Percentiles rank a stretch among this genome's conserved stretches.
These are phyloP conservation scores for Carpatolechia fugitivella DNA, from an alignment of 2,888 invertebrate genomes.

Conservation along the genomic window DNA sequence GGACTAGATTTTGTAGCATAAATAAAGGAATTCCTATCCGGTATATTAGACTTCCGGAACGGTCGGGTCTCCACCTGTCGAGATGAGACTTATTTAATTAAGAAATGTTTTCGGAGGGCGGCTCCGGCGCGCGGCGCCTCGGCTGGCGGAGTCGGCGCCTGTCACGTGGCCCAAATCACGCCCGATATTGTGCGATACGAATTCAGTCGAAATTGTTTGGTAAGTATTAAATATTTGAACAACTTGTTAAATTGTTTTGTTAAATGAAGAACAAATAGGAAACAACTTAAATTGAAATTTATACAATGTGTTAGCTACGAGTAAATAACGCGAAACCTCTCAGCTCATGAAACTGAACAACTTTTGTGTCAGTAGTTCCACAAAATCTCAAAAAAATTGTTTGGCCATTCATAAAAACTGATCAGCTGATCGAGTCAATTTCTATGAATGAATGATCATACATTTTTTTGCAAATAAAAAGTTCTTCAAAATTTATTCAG, in stretches of 20 bases:
- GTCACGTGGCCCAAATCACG: constrained; percentile 25
- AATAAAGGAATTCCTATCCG: constrained; percentile 51
- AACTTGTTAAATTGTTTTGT: background rate
- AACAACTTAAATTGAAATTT: no score
- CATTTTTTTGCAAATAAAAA: no score
- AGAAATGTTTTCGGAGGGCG: constrained; percentile 53
- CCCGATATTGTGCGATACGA: constrained; percentile 37
- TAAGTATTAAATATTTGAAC: background rate
- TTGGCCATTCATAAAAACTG: no score
- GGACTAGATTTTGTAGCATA: constrained; percentile 25
- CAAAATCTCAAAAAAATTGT: no score
- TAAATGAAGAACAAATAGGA: background rate
- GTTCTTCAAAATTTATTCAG: no score
- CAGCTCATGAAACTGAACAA: no score
- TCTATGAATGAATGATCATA: no score
- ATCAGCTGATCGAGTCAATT: no score
- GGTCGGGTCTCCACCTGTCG: constrained; percentile 48
- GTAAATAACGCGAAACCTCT: no score
- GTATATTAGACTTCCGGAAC: constrained; percentile 53
- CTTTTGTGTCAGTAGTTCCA: no score
- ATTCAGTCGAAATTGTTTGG: background rate
- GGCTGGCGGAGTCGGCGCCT: background rate
- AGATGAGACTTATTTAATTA: constrained; percentile 57
- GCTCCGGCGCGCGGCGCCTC: constrained; percentile 14
- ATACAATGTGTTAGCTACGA: no score